Percentiles rank a stretch among this genome's conserved stretches.
These are phyloP conservation scores for Perithous albicinctus DNA, from an alignment of 2,888 invertebrate genomes.

Conservation along the genomic window DNA sequence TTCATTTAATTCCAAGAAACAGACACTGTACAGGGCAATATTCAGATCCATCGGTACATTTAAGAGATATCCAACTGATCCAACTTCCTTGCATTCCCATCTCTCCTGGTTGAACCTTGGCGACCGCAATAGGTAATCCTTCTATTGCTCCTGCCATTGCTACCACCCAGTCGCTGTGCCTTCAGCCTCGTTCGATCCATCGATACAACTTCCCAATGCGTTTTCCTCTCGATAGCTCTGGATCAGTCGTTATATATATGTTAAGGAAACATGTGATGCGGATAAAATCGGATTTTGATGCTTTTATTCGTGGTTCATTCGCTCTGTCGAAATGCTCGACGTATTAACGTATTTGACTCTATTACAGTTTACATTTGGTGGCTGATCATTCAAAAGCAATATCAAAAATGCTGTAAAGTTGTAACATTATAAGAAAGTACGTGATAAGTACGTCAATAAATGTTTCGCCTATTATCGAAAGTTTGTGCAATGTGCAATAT, in stretches of 20 bases:
- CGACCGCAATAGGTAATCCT: conserved; percentile 34
- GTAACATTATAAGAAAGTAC: too few relatives aligned
- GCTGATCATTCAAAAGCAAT: too few relatives aligned
- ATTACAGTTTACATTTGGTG: neutral
- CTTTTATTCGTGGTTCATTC: conserved; percentile 41
- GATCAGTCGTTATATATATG: conserved; percentile 30
- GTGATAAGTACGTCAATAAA: too few relatives aligned
- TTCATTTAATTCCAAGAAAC: neutral
- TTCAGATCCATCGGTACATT: neutral
- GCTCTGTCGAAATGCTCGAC: neutral
- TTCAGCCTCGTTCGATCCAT: conserved; percentile 48
- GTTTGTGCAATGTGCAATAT: too few relatives aligned
- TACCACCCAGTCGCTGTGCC: conserved; percentile 20
- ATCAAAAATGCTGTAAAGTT: too few relatives aligned
- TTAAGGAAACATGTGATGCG: conserved; percentile 21
- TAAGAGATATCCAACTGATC: neutral
- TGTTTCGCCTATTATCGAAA: too few relatives aligned
- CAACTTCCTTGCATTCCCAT: neutral
- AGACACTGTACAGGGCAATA: neutral
- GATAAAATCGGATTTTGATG: conserved; percentile 46
- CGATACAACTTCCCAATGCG: conserved; percentile 42
- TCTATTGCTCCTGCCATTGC: conserved; percentile 43
- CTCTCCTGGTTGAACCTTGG: neutral
- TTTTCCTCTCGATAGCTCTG: conserved; percentile 33
- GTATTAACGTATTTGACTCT: neutral